Evolutionary conservation across 2,113 vertebrate genomes (phyloP).

Genomic region (Oreochromis niloticus): DNA sequence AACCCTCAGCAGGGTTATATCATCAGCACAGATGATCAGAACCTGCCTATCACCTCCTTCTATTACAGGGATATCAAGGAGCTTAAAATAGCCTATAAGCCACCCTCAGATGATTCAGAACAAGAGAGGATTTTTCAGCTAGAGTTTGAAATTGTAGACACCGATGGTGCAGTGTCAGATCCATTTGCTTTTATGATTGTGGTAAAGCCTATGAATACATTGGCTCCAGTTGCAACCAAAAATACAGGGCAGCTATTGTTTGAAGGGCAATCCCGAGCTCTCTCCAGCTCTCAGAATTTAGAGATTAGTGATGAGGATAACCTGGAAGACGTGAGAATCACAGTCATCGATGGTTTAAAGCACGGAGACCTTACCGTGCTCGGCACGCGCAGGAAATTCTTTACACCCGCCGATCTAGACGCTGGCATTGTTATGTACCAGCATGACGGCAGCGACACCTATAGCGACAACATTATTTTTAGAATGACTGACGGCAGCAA

Average conservation of each 20-base stretch:
- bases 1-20: constrained; percentile 81
- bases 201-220: constrained; percentile 77
- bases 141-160: constrained; percentile 76
- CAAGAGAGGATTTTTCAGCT: constrained; percentile 76
- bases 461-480: constrained; percentile 81
- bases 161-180: constrained; percentile 72
- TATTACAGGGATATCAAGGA: constrained; percentile 78
- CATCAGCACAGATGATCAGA: constrained; percentile 78
- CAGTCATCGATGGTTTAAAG: constrained; percentile 68
- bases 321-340: constrained; percentile 72
- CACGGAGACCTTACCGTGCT: constrained; percentile 70
- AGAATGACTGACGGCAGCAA: constrained; percentile 74
- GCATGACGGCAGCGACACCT: constrained; percentile 78
- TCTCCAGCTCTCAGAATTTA: constrained; percentile 71
- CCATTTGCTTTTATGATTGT: constrained; percentile 79
- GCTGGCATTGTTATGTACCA: constrained; percentile 75
- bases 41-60: constrained; percentile 77
- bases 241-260: constrained; percentile 77
- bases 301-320: constrained; percentile 78
- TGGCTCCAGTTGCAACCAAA: constrained; percentile 74
- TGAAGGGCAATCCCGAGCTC: constrained; percentile 75
- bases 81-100: constrained; percentile 81
- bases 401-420: constrained; percentile 71
- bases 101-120: constrained; percentile 66
- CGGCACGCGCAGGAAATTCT: constrained; percentile 60